Conservation (phyloP, 2,113 vertebrate species). For the Hippocampus abdominalis region DNA sequence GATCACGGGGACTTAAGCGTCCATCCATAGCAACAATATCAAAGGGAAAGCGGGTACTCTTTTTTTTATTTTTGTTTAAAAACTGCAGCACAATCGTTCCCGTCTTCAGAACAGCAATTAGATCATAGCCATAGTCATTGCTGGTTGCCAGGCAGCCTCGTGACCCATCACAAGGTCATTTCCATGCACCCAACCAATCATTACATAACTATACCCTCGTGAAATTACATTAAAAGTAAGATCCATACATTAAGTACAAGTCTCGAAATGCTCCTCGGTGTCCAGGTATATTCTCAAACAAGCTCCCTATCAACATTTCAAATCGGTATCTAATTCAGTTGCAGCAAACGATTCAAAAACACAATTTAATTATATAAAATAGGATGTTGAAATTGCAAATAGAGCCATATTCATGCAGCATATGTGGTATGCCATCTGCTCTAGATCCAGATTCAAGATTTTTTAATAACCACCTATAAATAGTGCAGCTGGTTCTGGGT, state of each 20-base stretch:
- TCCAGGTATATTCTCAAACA: not conserved
- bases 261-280: not conserved
- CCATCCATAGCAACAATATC: constrained; percentile 10
- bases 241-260: not conserved
- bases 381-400: not conserved
- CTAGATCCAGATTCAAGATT: constrained; percentile 46
- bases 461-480: constrained; percentile 64
- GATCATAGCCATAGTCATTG: not conserved
- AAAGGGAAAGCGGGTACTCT: not conserved
- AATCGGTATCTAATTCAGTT: too few species aligned
- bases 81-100: constrained; percentile 17
- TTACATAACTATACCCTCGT: not conserved
- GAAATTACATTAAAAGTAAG: not conserved
- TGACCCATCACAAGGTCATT: constrained; percentile 14
- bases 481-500: constrained; percentile 68
- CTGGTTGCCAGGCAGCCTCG: constrained; percentile 26
- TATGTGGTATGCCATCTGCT: constrained; percentile 10
- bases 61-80: constrained; percentile 13
- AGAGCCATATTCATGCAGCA: not conserved
- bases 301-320: not conserved
- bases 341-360: too few species aligned
- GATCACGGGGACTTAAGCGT: not conserved
- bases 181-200: constrained; percentile 9
- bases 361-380: too few species aligned
- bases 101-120: not conserved